phyloP scores from a whole-genome alignment of 2,888 invertebrate genomes.

The Stenolophus ochropezus region DNA sequence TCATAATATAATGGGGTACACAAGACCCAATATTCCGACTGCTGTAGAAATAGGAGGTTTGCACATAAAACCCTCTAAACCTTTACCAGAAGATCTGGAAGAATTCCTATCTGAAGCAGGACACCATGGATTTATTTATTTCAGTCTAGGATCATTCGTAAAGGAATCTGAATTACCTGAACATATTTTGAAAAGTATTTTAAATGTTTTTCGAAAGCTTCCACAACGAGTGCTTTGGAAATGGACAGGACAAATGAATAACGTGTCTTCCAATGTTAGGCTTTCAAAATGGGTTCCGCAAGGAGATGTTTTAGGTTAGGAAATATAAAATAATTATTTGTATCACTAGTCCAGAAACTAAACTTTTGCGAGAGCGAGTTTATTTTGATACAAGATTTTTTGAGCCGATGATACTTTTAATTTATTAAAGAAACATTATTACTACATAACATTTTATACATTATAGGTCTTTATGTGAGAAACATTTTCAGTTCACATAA shows the following conservation, averaged over 20 bases:
- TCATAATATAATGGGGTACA: slow-evolving; percentile 48
- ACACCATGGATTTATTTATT: slow-evolving; percentile 73
- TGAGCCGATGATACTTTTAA: too few species aligned
- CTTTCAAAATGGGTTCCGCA: slow-evolving; percentile 56
- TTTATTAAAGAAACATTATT: too few species aligned
- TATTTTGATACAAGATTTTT: too few species aligned
- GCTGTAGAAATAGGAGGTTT: slow-evolving; percentile 53
- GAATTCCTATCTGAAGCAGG: slow-evolving; percentile 71
- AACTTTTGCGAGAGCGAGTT: too few species aligned
- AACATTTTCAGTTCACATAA: too few species aligned
- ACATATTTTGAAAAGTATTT: slow-evolving; percentile 66
- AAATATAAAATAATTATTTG: background rate
- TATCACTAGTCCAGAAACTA: background rate
- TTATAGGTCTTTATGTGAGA: too few species aligned
- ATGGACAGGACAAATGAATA: slow-evolving; percentile 68
- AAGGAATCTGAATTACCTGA: slow-evolving; percentile 71
- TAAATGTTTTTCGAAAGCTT: slow-evolving; percentile 71
- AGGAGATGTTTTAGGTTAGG: slow-evolving; percentile 52
- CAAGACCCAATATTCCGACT: slow-evolving; percentile 43
- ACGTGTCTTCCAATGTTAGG: slow-evolving; percentile 44
- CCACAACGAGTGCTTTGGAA: slow-evolving; percentile 74
- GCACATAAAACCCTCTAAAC: slow-evolving; percentile 41
- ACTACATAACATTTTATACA: too few species aligned
- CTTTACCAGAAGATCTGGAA: slow-evolving; percentile 68
- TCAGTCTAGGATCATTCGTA: slow-evolving; percentile 74